Conservation (phyloP, 2,888 invertebrate species). For the Tethea ocularis region DNA sequence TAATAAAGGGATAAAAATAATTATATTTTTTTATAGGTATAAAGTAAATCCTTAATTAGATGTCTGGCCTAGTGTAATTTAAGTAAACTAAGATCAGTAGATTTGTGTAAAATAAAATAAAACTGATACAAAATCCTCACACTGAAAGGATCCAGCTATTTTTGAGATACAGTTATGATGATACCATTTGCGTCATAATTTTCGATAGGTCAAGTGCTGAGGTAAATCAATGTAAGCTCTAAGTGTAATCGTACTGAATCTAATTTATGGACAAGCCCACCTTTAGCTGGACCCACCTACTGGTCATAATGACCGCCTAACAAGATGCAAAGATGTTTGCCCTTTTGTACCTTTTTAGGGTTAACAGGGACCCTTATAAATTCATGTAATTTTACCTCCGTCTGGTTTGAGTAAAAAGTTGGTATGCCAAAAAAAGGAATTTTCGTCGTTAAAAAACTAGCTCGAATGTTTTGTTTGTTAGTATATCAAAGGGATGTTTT, state of each 20-base stretch:
- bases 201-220: not conserved
- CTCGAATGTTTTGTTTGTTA: not conserved
- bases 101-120: no score
- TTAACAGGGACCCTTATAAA: slow-evolving; percentile 1
- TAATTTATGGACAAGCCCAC: slow-evolving; percentile 9
- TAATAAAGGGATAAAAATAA: no score
- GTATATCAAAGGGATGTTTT: not conserved
- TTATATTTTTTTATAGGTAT: no score
- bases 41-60: no score
- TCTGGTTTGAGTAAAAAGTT: slow-evolving; percentile 1
- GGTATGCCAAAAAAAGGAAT: not conserved
- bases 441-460: not conserved
- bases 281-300: slow-evolving; percentile 4
- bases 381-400: not conserved
- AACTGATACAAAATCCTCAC: no score
- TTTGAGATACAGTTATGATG: no score
- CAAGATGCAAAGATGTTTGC: slow-evolving; percentile 9
- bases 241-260: not conserved
- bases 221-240: not conserved
- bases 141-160: no score
- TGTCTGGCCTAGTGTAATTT: no score
- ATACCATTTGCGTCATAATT: no score
- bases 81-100: no score
- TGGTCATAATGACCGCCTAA: slow-evolving; percentile 9
- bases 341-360: slow-evolving; percentile 9